Evolutionary conservation across 1,140 invertebrate species (phyloP), one percentile per base, ranked within the genome.

Genomic region (Drosophila sp.): DNA sequence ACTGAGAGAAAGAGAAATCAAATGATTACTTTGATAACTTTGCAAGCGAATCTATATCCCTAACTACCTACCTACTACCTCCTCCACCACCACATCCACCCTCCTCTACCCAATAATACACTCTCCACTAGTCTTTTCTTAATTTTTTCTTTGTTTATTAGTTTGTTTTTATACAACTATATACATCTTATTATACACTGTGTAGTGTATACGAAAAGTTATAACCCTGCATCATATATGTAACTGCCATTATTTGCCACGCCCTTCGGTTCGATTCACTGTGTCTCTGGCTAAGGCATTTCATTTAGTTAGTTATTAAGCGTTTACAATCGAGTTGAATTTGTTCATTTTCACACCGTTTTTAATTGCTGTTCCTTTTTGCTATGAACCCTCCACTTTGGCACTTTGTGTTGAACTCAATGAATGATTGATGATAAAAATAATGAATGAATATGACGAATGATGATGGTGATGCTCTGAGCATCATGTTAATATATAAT

Each of bases 281-380:
- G 79, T 74, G 79, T 81, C 71, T 87, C 33, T 67, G 65, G 79
- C 75, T 70, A 55, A 62, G 78, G 74, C 67, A 82, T 79, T 77
- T 76, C 80, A 83, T 79, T 87, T 86, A 86, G 82, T 86, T 86
- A 63, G 80, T 70, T 84, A 35, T 79, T 86, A 86, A 87, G 82
- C 71, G 79, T 87, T 86, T 86, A 86, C 72, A 89, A 87, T 86
- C 83, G 66, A 83, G 56, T 77, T 57, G 17, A 60, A 41, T 47
- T 17, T 32, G 23, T 47, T 44, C 38, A 50, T 50, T 50, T 50
- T 50, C 23, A 50, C 44, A 50, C 44, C 44, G 44, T 50, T 50
- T 50, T 32, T 61, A 40, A 79, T 76, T 82, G 83, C 83, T 89
- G 84, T 89, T 89, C 84, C 83, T 83, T 87, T 50, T 86, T 89